Conservation (phyloP, 2,888 invertebrate species). For the Chalcis sispes region DNA sequence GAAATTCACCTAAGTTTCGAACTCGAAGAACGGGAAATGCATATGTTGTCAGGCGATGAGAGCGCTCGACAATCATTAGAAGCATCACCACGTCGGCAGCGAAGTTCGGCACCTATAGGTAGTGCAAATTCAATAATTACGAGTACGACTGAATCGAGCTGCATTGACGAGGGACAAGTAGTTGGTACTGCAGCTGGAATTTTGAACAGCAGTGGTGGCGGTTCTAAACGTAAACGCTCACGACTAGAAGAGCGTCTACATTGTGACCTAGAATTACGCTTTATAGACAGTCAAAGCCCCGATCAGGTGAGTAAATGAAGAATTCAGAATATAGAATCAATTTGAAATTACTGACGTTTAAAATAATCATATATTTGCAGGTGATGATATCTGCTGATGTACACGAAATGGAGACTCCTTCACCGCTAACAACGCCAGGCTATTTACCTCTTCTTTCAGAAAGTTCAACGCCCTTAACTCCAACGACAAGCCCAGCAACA, state of each 20-base stretch:
- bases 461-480: constrained; percentile 72
- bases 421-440: constrained; percentile 73
- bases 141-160: constrained; percentile 55
- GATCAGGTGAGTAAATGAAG: constrained; percentile 77
- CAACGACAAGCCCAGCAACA: constrained; percentile 68
- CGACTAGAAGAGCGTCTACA: constrained; percentile 87
- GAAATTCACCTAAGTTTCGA: constrained; percentile 90
- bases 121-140: constrained; percentile 76
- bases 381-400: constrained; percentile 76
- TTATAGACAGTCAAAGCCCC: constrained; percentile 88
- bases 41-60: constrained; percentile 92
- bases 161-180: not conserved
- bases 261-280: constrained; percentile 82
- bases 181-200: not conserved
- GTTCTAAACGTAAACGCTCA: constrained; percentile 80
- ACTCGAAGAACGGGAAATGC: constrained; percentile 89
- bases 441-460: constrained; percentile 73
- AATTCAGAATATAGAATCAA: too few relatives aligned
- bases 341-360: not conserved
- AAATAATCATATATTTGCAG: constrained; percentile 57
- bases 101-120: constrained; percentile 37
- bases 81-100: constrained; percentile 72
- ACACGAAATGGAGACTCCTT: constrained; percentile 74
- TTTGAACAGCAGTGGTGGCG: constrained; percentile 69
- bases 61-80: constrained; percentile 77